Base-by-base conservation (phyloP, 1,140 invertebrate species). In the Drosophila ercepeae region DNA sequence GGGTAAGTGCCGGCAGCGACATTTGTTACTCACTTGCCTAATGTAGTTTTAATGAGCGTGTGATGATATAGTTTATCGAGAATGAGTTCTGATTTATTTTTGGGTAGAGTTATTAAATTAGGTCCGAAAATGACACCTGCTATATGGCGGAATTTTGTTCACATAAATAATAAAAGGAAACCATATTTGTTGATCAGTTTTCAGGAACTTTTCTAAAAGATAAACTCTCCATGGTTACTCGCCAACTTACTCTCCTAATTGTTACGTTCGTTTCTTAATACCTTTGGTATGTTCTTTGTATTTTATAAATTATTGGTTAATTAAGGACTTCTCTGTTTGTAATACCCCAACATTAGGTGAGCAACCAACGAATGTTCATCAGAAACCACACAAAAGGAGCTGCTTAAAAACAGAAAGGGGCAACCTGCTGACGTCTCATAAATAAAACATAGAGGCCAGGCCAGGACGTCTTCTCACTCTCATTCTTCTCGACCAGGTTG, bases 351-450 rank as follows among this genome's bases (percentile, higher is more conserved):
- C 46, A 67, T 65, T 65, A 65, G 27, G 59, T 51, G 45, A 45
- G 51, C 25, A 65, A 21, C 44, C 19, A 4, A 36, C 16, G 27
- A 65, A 67, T 23, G 13, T 19, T 64, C 45, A 6, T 41, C 23
- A 18, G 7, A 14, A 36, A 9, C 14, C 9, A 27, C 60, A 65
- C 60, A 65, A 65, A 67, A 67, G 63, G 27, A 27, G 44, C 18
- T 44, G 0, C 14, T 16, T 42, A 8, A 44, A 61, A 61, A 29
- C 32, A 41, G 42, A 61, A 64, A 51, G 59, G 63, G 59, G 60
- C 36, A 42, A 64, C 14, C 45, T 67, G 63, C 58, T 64, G 59
- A 64, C 46, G 61, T 25, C 63, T 67, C 63, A 67, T 67, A 52
- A 67, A 67, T 67, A 67, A 67, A 45, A 52, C 63, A 67, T 67